A percentile compares a stretch with the other conserved stretches of the same genome.
phyloP scores from a whole-genome alignment of 2,888 invertebrate genomes.

The Lomographa bimaculata region DNA sequence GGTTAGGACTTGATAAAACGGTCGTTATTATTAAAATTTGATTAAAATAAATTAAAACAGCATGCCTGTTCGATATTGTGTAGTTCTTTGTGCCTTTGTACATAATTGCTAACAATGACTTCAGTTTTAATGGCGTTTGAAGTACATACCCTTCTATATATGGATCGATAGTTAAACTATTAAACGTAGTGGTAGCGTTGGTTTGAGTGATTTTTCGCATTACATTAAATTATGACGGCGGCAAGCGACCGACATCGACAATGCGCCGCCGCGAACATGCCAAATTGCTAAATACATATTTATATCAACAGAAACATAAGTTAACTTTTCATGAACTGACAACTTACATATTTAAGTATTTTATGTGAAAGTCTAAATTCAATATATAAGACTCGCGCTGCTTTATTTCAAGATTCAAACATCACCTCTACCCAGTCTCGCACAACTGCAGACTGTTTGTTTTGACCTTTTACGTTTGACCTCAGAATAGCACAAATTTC shows the following conservation, averaged over 20 bases:
- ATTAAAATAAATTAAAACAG: constrained; percentile 52
- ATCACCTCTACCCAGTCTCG: constrained; percentile 3
- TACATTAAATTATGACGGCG: constrained; percentile 62
- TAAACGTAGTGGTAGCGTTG: constrained; percentile 58
- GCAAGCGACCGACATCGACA: constrained; percentile 43
- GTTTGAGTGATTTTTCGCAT: constrained; percentile 72
- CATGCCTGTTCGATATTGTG: constrained; percentile 69
- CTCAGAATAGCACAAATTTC: constrained; percentile 19
- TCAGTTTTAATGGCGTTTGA: constrained; percentile 68
- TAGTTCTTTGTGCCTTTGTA: constrained; percentile 69
- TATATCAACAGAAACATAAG: constrained; percentile 29
- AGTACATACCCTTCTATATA: constrained; percentile 72
- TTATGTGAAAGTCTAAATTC: no score
- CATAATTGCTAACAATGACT: constrained; percentile 70
- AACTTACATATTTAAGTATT: constrained; percentile 13
- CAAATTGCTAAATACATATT: constrained; percentile 46
- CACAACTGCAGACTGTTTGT: constrained; percentile 18
- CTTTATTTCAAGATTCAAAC: constrained; percentile 7
- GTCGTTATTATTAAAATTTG: constrained; percentile 35
- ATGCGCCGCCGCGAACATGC: constrained; percentile 64
- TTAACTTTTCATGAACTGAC: constrained; percentile 25
- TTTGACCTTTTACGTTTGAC: constrained; percentile 43
- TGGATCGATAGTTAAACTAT: constrained; percentile 79
- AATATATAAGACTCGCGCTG: constrained; percentile 1
- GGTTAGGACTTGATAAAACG: constrained; percentile 22